Evolutionary conservation across 2,888 invertebrate species (phyloP), one percentile per base, ranked within the genome.

Genomic region (Chrysodeixis includens): DNA sequence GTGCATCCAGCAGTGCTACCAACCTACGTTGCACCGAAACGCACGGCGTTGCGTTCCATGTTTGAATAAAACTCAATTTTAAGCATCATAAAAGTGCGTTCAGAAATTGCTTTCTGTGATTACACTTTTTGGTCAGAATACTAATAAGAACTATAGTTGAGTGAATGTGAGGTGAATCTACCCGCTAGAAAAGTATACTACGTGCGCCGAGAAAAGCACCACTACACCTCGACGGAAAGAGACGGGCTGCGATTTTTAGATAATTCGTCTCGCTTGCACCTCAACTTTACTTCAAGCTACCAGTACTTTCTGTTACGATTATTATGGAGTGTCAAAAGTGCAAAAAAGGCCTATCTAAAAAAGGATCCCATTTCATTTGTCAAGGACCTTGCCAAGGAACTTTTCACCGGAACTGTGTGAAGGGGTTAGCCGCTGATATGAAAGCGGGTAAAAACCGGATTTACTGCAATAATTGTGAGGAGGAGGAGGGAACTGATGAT

Each of bases 391-490:
- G 55, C 10, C 55, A 55, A 20, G 55, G 55, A 6, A 55, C 55
- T 10, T 55, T 55, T 18, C 55, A 55, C 20, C 16, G 55, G 16
- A 18, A 12, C 20, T 55, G 55, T 40, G 55, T 55, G 1, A 55
- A 20, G 14, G 55, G 55, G 2, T 16, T 55, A 20, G 35, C 55
- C 14, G 55, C 55, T 2, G 55, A 55, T 40, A 55, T 55, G 55
- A 55, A 55, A 55, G 55, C 46, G 10, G 46, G 49, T 10, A 59
- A n/a, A 51, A 59, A 35, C 20, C 51, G 49, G 20, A 54, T 53
- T 12, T 59, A 52, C 35, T 52, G 59, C 26, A 59, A 74, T 55
- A 71, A 72, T 40, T 75, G 75, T 46, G 71, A 66, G 14, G 72
- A 72, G 0, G 71, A 69, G 3, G 68, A 20, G 46, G 46, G 49